Conservation (phyloP, 2,888 invertebrate genomes). For the Sturmia bella region DNA sequence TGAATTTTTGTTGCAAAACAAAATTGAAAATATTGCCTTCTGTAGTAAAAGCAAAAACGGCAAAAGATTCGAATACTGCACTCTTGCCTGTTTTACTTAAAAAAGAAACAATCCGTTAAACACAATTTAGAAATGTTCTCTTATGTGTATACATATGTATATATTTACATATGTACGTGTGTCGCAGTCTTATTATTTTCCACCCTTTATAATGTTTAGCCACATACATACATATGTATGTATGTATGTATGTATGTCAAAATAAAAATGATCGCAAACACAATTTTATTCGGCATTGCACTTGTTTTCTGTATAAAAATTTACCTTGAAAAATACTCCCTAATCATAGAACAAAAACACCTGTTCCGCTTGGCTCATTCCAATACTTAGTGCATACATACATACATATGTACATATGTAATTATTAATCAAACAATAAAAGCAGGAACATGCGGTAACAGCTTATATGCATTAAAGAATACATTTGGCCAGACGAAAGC, state of each 20-base stretch:
- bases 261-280: not conserved
- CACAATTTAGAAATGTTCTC: no score
- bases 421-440: constrained; percentile 11
- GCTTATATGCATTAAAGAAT: not conserved
- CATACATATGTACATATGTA: not conserved
- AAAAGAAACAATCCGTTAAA: no score
- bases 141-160: no score
- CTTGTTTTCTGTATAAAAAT: constrained; percentile 1
- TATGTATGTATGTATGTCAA: no score
- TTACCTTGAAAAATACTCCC: not conserved
- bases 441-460: not conserved
- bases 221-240: no score
- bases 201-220: not conserved
- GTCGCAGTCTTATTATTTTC: not conserved
- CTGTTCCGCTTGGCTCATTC: constrained; percentile 54
- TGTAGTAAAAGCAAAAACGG: no score
- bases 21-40: no score
- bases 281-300: constrained; percentile 4
- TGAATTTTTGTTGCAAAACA: no score
- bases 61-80: no score
- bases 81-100: no score
- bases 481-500: not conserved
- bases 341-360: constrained; percentile 23
- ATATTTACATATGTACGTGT: no score
- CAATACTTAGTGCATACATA: constrained; percentile 4